Base-by-base conservation (phyloP, 2,888 invertebrate genomes). In the Pammene fasciana region DNA sequence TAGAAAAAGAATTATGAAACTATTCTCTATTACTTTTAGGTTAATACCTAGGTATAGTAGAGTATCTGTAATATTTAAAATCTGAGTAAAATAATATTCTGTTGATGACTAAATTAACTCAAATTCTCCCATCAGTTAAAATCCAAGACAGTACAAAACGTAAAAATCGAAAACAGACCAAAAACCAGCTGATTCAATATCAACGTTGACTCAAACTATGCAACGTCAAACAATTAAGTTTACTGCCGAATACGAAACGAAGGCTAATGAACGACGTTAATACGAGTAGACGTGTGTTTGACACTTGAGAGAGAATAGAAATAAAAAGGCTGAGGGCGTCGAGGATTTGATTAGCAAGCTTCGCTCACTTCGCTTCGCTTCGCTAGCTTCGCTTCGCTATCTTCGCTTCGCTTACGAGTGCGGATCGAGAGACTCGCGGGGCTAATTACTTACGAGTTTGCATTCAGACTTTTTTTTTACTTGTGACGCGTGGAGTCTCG, bases 281-380 rank as follows among this genome's bases (percentile, higher is more conserved):
- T 64, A 50, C 52, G 16, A 41, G 26, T 45, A 16, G 45, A 61
- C 45, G 68, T 70, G 70, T 65, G 56, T 13, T 84, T 87, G 87
- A 89, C 87, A 89, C 90, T 90, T 86, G 86, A 89, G 80, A 83
- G 83, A 91, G 88, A 91, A 90, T 91, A 86, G 83, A 85, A 89
- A 90, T 89, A 90, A 90, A 90, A 90, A 81, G 82, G 88, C 82
- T 78, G 88, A 87, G 89, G 84, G 90, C 84, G 84, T 86, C 84
- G 89, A 88, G 89, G 90, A 92, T 92, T 92, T 92, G 92, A 92
- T 92, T 92, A 92, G 91, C 89, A 90, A 90, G 90, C 91, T 92
- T 89, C 83, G 87, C 88, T 89, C 87, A 57, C 57, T 57, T 85
- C 84, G 86, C 86, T 82, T 86, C n/a, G 90, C 91, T 92, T 89